Evolutionary conservation across 1,140 invertebrate species (phyloP), one percentile per base, ranked within the genome.

Genomic region (Philotrypesis tridentata): DNA sequence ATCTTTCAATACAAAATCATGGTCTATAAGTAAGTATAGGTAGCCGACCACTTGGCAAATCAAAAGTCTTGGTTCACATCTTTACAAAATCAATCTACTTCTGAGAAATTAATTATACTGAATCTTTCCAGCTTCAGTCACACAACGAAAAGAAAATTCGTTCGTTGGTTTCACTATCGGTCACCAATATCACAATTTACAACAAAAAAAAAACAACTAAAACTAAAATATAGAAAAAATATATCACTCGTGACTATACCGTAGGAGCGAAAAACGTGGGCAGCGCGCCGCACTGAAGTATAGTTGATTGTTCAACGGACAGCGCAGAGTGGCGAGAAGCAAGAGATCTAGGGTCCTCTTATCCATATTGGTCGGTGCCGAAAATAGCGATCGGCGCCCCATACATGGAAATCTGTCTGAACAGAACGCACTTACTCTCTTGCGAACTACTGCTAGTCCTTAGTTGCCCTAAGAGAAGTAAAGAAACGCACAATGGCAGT

Each of bases 311-410:
- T 75, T 75, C 43, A 67, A 48, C 75, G 85, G 84, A 84, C 80
- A 88, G 87, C 85, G 84, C 85, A 88, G 89, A 90, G 87, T 90
- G 88, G 87, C 87, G 85, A 79, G 86, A 86, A 86, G 84, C 84
- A 80, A 86, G 83, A 87, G 84, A 85, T 83, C 87, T 87, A 86
- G 87, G 87, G 87, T 88, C 89, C 87, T 89, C 89, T 89, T 90
- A 89, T 90, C 89, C 89, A 90, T 90, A 90, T 89, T 87, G 88
- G 88, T 88, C 76, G 81, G 83, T 82, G 87, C 86, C 87, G 84
- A 90, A 90, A 90, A 89, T 90, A 90, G 87, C 87, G 81, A 88
- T 88, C 88, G 31, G 73, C 89, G 88, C 88, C 87, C 89, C 89
- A 88, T 89, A 90, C 88, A 89, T 88, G 89, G 89, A 87, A 89